Conservation (phyloP, 2,113 vertebrate species). For the Nanorana parkeri region DNA sequence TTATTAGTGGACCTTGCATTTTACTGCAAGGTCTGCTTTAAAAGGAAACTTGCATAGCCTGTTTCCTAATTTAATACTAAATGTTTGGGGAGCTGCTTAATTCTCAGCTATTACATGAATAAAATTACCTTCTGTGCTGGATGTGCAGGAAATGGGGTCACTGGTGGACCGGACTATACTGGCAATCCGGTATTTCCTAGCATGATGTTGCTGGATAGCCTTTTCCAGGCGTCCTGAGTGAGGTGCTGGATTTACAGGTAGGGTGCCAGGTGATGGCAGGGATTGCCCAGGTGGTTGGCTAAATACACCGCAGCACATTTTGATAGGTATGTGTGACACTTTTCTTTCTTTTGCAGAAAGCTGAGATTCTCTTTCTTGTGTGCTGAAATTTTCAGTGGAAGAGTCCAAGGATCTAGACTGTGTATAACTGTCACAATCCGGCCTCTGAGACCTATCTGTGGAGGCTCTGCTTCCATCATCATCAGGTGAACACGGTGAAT, state of each 20-base stretch:
- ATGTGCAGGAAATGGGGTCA: constrained; percentile 84
- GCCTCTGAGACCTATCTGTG: constrained; percentile 61
- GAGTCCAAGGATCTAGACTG: constrained; percentile 69
- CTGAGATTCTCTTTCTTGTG: constrained; percentile 73
- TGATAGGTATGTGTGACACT: constrained; percentile 69
- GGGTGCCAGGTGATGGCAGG: constrained; percentile 64
- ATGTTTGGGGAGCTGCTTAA: accelerated
- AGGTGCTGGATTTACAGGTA: constrained; percentile 60
- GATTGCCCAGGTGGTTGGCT: constrained; percentile 70
- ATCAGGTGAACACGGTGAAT: constrained; percentile 63
- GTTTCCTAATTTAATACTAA: too few relatives aligned
- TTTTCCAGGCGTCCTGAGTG: constrained; percentile 54
- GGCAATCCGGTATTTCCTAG: constrained; percentile 65
- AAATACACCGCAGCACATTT: constrained; percentile 81
- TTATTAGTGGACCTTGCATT: too few relatives aligned
- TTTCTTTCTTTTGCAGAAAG: constrained; percentile 45
- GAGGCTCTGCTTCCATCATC: constrained; percentile 70
- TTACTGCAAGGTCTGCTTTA: too few relatives aligned
- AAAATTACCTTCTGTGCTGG: constrained; percentile 78
- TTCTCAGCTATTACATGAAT: accelerated
- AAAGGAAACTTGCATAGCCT: too few relatives aligned
- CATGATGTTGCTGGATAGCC: constrained; percentile 62
- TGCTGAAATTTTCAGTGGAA: constrained; percentile 75
- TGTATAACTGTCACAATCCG: constrained; percentile 66
- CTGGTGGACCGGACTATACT: constrained; percentile 89